phyloP scores from a whole-genome alignment of 2,888 invertebrate genomes.

The Volucella bombylans region DNA sequence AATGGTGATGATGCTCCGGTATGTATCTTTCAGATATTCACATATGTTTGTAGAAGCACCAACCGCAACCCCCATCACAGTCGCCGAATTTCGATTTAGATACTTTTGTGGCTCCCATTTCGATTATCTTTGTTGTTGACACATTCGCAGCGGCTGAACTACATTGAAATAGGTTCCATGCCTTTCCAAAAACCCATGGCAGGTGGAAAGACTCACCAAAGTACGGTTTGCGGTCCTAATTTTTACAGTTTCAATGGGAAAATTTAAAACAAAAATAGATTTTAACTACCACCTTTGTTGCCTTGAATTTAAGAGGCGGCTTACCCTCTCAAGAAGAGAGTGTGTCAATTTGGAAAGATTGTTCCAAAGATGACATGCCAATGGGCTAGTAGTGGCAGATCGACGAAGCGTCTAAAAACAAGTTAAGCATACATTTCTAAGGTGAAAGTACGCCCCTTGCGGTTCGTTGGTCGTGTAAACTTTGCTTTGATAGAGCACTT shows the following conservation, averaged over 20 bases:
- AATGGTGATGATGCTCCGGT: conserved; percentile 57
- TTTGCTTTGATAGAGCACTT: conserved; percentile 11
- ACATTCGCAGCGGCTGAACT: conserved; percentile 5
- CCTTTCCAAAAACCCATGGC: conserved; percentile 44
- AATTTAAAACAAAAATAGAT: not conserved
- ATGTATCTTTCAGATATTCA: not conserved
- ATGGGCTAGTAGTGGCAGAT: conserved; percentile 32
- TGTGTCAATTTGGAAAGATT: not conserved
- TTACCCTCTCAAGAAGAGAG: too few relatives aligned
- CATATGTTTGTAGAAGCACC: too few relatives aligned
- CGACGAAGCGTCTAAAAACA: conserved; percentile 53
- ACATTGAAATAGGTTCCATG: conserved; percentile 46
- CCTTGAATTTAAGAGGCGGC: not conserved
- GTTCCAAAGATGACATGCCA: conserved; percentile 40
- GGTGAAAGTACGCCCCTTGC: conserved; percentile 66
- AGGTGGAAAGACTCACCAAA: conserved; percentile 15
- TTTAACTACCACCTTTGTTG: not conserved
- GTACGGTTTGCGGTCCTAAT: conserved; percentile 2
- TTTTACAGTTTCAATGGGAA: conserved; percentile 17
- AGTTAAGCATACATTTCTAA: conserved; percentile 48
- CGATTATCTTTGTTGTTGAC: conserved; percentile 7
- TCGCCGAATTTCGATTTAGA: conserved; percentile 16
- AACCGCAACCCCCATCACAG: conserved; percentile 18
- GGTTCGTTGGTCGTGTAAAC: conserved; percentile 40
- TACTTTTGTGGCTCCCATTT: not conserved